Evolutionary conservation across 2,888 invertebrate genomes (phyloP), one percentile per base, ranked within the genome.

Genomic region (Ochropleura plecta): DNA sequence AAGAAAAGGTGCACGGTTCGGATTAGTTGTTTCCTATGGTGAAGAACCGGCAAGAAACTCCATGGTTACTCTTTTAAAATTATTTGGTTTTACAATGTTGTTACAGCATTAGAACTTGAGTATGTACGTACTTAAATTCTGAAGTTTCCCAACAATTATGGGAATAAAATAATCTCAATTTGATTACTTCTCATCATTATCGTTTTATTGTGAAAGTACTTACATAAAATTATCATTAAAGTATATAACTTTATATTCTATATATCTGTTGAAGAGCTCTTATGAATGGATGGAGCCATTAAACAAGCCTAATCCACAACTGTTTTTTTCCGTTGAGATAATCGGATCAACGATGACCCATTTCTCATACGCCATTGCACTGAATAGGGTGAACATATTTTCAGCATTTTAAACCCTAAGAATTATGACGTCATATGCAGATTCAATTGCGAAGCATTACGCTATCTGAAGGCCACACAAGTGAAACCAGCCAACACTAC

Each of bases 401-500:
- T n/a, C 48, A 53, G 4, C 44, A 6, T 40, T 70, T 78, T 59
- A 67, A 40, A 12, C 42, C 8, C 20, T 42, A 62, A 44, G 69
- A 70, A 73, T 70, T 69, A 76, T 80, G 60, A 60, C 83, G 51
- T 76, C 69, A 70, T 72, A 74, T 60, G 64, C 73, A 70, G 65
- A 79, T 76, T 75, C 57, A 44, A 69, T 79, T 81, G 68, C 48
- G 49, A 46, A 76, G 76, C 83, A 73, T 76, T 71, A 79, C 63
- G 53, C 12, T 70, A 67, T 76, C 60, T 67, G 86, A 84, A 84
- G 83, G 84, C 78, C 84, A 70, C 73, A 63, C 83, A 76, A 86
- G 83, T 70, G 75, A 76, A 79, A 70, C 62, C 60, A 42, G 73
- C 73, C 69, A 62, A 70, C 70, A 55, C 71, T 71, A 68, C 78